Percentiles rank a stretch among this genome's conserved stretches.
Conservation (phyloP, 2,113 vertebrate species). For the Danio rerio region DNA sequence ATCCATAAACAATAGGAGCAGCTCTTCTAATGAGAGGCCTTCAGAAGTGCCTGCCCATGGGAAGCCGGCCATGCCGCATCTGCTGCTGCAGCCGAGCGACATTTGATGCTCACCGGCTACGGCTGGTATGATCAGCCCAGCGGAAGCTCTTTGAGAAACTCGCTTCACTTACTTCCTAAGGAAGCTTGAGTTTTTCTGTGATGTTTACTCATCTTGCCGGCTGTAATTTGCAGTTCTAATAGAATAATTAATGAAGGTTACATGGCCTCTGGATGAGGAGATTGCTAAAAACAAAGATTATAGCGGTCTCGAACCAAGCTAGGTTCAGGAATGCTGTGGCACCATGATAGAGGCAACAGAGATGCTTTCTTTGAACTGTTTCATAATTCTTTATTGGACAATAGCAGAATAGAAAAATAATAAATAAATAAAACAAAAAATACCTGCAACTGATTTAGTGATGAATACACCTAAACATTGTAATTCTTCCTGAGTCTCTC, state of each 20-base stretch:
- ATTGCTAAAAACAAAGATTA: constrained; percentile 52
- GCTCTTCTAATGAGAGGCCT: constrained; percentile 75
- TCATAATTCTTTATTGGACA: not conserved
- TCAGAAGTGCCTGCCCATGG: constrained; percentile 71
- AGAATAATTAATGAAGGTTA: constrained; percentile 63
- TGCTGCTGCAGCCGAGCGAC: constrained; percentile 61
- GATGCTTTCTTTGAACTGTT: not conserved
- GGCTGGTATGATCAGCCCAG: not conserved
- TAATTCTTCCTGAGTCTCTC: not conserved
- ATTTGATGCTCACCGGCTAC: constrained; percentile 61
- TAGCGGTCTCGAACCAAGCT: not conserved
- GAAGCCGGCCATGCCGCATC: constrained; percentile 65
- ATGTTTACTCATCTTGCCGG: constrained; percentile 40
- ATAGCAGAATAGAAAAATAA: too few relatives aligned
- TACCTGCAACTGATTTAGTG: not conserved
- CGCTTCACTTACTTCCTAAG: constrained; percentile 61
- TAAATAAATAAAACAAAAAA: not conserved
- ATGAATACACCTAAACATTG: not conserved
- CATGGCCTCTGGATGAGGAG: constrained; percentile 7
- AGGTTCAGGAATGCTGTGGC: too few relatives aligned
- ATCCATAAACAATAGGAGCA: constrained; percentile 72
- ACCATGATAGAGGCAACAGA: too few relatives aligned
- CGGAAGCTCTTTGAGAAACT: constrained; percentile 24
- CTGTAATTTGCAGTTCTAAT: constrained; percentile 57
- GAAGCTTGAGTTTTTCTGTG: constrained; percentile 48